These are phyloP conservation scores for Holothuria glaberrima DNA, from an alignment of 35 echinoderm and acorn worm genomes.

Conservation along the genomic window DNA sequence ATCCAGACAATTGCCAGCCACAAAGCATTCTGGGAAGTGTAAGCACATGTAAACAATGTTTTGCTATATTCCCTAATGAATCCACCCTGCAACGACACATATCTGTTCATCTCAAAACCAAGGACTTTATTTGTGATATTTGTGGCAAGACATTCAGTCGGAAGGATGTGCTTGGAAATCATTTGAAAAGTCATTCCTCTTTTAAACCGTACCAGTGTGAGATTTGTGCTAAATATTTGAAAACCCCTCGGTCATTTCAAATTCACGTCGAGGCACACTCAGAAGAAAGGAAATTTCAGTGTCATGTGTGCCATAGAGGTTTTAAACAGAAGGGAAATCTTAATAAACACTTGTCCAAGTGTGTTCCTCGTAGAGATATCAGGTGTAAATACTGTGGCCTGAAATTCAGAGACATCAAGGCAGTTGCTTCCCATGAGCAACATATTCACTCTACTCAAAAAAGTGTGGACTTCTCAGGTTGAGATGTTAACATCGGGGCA, in stretches of 20 bases:
- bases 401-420: background rate
- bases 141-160: slow-evolving; percentile 6
- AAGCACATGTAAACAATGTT: background rate
- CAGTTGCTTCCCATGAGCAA: background rate
- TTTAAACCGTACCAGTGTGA: background rate
- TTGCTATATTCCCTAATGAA: slow-evolving; percentile 6
- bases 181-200: background rate
- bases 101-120: background rate
- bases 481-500: no score
- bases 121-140: slow-evolving; percentile 8
- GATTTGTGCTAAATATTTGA: slow-evolving; percentile 21
- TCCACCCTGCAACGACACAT: background rate
- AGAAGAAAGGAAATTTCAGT: slow-evolving; percentile 23
- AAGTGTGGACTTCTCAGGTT: background rate
- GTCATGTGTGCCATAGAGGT: background rate
- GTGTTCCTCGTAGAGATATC: background rate
- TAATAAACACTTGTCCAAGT: background rate
- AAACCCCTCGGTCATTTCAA: background rate
- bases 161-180: background rate
- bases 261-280: background rate
- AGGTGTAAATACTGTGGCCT: background rate
- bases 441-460: background rate
- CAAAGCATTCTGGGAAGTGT: background rate
- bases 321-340: slow-evolving; percentile 27
- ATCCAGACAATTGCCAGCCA: background rate